Base-by-base conservation (phyloP, 2,797 vertebrate genomes). In the Lates japonicus region DNA sequence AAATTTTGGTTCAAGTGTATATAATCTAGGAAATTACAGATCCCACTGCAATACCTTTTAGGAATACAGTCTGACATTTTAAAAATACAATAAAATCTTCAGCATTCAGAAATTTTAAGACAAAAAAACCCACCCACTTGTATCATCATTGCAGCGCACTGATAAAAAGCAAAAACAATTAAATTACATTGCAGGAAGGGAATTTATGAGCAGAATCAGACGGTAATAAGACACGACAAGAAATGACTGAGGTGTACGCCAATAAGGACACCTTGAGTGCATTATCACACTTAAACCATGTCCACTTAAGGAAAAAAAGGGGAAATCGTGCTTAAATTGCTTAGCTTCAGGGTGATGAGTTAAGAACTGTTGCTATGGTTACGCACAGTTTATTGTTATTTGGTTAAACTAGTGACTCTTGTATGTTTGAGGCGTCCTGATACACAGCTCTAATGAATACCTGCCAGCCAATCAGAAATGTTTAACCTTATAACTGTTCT, bases 391-490 rank as follows among this genome's bases (percentile, higher is more conserved):
- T 35, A 57, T 3, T 37, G 8, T 71, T 0, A 31, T 67, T 46
- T 41, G 7, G 25, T 60, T 14, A 25, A 51, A 67, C 35, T 49
- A 25, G 55, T 62, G 20, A 46, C 29, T 54, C 20, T 8, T 42
- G 19, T 37, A 78, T 41, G 19, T 74, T 66, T 54, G 9, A 60
- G 1, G 13, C 19, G 31, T 63, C 10, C 25, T 68, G 11, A 67
- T 7, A 19, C 17, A 67, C 57, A 57, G 22, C 20, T 49, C 29
- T 7, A 61, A 51, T 20, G 19, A 59, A 69, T 0, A 3, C 33
- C 42, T 78, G 14, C 1, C 16, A 49, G 75, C 22, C 35, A 52
- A 44, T 76, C 20, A 72, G n/a, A 72, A 29, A 49, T 58, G n/a
- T 44, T 44, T 13, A 14, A 22, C 41, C 37, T 7, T 22, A 10